Conservation (phyloP, 2,113 vertebrate genomes). For the Isurus oxyrinchus region DNA sequence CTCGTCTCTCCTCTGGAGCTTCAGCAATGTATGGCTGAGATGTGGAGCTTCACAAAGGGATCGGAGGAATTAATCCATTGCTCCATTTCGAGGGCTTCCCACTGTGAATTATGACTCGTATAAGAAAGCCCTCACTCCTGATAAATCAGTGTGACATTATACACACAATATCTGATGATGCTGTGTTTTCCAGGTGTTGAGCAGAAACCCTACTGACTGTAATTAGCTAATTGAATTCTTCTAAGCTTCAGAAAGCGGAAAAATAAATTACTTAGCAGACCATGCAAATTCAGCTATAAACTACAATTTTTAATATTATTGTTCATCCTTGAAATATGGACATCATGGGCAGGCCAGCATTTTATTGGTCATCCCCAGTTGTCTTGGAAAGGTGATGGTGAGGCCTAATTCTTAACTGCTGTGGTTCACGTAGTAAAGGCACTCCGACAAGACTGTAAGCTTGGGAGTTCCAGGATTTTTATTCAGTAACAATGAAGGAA, state of each 20-base stretch:
- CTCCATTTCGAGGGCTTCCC: not conserved
- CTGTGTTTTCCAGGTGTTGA: not conserved
- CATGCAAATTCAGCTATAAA: not conserved
- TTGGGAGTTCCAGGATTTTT: not conserved
- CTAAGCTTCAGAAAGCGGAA: not conserved
- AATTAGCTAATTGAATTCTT: not conserved
- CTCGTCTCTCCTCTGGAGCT: not conserved
- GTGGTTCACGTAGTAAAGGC: not conserved
- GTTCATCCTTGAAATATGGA: not conserved
- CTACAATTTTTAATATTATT: not conserved
- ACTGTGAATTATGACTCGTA: not conserved
- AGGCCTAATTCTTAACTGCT: not conserved
- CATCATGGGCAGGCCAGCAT: not conserved
- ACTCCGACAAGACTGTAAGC: not conserved
- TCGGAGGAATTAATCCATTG: not conserved
- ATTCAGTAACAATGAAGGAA: not conserved
- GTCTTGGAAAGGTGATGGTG: no score
- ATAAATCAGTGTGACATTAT: not conserved
- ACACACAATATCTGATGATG: not conserved
- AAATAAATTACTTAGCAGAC: not conserved
- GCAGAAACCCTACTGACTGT: not conserved
- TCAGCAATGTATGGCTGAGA: not conserved
- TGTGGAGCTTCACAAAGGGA: not conserved
- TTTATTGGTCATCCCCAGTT: not conserved
- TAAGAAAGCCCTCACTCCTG: not conserved